phyloP scores from a whole-genome alignment of 2,888 invertebrate species.

The Sarcophaga subvicina region DNA sequence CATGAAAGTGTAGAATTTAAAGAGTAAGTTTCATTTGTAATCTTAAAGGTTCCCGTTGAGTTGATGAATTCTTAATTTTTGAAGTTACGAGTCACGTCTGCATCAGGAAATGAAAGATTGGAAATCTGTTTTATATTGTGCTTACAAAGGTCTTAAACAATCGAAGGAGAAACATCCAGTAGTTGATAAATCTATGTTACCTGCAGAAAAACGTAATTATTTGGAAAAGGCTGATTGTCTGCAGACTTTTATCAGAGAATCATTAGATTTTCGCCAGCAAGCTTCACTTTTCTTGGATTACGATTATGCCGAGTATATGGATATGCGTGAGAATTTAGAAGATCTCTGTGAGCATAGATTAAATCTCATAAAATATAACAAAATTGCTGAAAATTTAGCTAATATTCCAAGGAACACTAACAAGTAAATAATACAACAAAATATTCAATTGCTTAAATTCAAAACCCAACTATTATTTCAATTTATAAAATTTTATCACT shows the following conservation, averaged over 20 bases:
- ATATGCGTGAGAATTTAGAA: constrained; percentile 70
- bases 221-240: constrained; percentile 73
- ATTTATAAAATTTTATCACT: background rate
- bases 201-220: constrained; percentile 73
- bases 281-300: constrained; percentile 71
- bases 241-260: constrained; percentile 73
- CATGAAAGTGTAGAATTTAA: constrained; percentile 63
- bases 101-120: constrained; percentile 73
- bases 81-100: constrained; percentile 71
- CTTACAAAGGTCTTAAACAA: constrained; percentile 45
- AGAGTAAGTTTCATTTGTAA: constrained; percentile 65
- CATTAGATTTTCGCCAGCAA: constrained; percentile 72
- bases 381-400: constrained; percentile 67
- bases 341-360: constrained; percentile 68
- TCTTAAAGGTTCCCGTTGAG: background rate
- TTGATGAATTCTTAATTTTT: constrained; percentile 13
- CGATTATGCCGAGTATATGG: constrained; percentile 71
- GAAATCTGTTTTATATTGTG: constrained; percentile 57
- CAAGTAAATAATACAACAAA: background rate
- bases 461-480: background rate
- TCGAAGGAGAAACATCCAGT: constrained; percentile 64
- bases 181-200: constrained; percentile 69
- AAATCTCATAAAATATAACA: constrained; percentile 48
- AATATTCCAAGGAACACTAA: constrained; percentile 19
- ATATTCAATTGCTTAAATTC: background rate